Percentiles rank a stretch among this genome's conserved stretches.
phyloP scores from a whole-genome alignment of 30 jellyfish, hydroid and myxozoan species.

The Hydractinia symbiolongicarpus region DNA sequence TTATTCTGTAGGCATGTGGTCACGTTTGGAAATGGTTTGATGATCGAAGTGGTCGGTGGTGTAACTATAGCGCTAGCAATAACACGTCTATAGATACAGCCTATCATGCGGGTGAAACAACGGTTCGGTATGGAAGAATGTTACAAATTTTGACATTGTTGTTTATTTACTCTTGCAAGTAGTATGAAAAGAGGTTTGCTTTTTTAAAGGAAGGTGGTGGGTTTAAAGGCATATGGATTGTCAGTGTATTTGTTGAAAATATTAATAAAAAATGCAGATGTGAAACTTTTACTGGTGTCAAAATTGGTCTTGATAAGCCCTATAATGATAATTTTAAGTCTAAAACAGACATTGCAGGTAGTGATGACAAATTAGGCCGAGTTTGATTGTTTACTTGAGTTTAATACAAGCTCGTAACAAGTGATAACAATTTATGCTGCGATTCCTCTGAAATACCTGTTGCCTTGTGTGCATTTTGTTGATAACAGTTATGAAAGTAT shows the following conservation, averaged over 20 bases:
- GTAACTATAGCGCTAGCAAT: constrained; percentile 82
- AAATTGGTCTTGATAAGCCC: no score
- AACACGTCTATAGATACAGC: constrained; percentile 89
- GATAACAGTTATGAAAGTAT: no score
- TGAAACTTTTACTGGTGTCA: no score
- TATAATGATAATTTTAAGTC: no score
- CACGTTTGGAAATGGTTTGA: constrained; percentile 96
- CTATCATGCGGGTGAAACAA: constrained; percentile 72
- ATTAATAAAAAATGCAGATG: no score
- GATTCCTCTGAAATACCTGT: no score
- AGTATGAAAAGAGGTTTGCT: no score
- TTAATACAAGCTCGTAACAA: constrained; percentile 2
- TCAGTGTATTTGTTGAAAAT: no score
- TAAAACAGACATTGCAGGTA: background rate
- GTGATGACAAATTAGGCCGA: constrained; percentile 30
- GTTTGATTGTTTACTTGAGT: constrained; percentile 18
- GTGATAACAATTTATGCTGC: background rate
- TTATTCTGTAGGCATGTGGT: constrained; percentile 51
- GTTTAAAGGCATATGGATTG: no score
- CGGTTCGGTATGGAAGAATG: constrained; percentile 59
- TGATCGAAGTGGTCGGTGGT: constrained; percentile 97
- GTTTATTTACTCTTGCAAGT: no score
- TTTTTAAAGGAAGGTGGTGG: no score
- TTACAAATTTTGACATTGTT: background rate
- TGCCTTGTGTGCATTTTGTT: no score